Evolutionary conservation across 2,888 invertebrate genomes (phyloP), one percentile per base, ranked within the genome.

Genomic region (Orchestes rusci): DNA sequence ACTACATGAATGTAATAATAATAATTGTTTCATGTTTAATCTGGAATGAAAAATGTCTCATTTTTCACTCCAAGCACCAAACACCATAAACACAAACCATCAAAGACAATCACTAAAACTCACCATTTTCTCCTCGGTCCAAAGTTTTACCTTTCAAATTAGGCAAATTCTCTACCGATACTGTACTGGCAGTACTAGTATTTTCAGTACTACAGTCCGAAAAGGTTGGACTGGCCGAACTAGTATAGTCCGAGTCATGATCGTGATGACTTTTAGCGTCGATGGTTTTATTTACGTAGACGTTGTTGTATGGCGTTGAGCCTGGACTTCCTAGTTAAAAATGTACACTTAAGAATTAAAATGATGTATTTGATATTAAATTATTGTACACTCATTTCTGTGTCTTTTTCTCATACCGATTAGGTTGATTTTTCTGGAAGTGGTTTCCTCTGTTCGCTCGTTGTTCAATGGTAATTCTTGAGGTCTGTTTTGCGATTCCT

Each of bases 261-360:
- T 59, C 56, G 32, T 16, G 53, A 45, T 8, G 62, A 52, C 39
- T 60, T 62, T 46, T 66, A 59, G 45, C 19, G 18, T 39, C 37
- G 8, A 50, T 43, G 19, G 50, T 37, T 43, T 50, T 41, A 18
- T 59, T 59, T 16, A 64, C 55, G 51, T 67, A 69, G 7, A 66
- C 58, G 45, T 69, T 69, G 53, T 69, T 69, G 57, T 67, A 69
- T 0, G 69, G 69, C 0, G 69, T 69, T 3, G 68, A 68, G 40
- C 69, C 69, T 5, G 69, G 69, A 28, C 61, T 61, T 20, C 69
- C 67, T 54, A 30, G 7, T 15, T 23, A 23, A 10, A 10, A 36
- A 27, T 36, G 30, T 18, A 8, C 15, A 27, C 4, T 23, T 15
- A 36, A 23, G 16, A 36, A 27, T 36, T 13, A 16, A 23, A 23